phyloP scores from a whole-genome alignment of 2,888 invertebrate genomes.

The Ormyrus thymus region DNA sequence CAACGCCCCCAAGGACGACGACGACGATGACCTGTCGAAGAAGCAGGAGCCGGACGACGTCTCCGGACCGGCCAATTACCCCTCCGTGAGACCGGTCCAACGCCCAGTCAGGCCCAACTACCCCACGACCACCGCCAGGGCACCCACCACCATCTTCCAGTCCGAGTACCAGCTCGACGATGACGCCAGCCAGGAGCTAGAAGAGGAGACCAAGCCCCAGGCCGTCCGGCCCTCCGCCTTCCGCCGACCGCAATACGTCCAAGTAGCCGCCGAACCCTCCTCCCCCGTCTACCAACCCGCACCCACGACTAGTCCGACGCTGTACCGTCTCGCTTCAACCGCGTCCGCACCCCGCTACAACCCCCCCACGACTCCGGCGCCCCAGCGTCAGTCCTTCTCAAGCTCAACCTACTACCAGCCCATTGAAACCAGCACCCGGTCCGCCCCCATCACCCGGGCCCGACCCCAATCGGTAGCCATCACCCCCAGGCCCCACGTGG shows the following conservation, averaged over 20 bases:
- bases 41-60: slow-evolving; percentile 79
- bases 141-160: slow-evolving; percentile 84
- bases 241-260: slow-evolving; percentile 68
- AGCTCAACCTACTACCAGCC: slow-evolving; percentile 64
- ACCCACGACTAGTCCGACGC: slow-evolving; percentile 77
- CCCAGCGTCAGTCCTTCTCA: slow-evolving; percentile 70
- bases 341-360: slow-evolving; percentile 80
- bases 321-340: slow-evolving; percentile 76
- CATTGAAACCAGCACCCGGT: slow-evolving; percentile 67
- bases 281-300: slow-evolving; percentile 65
- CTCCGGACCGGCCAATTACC: slow-evolving; percentile 80
- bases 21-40: slow-evolving; percentile 75
- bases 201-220: slow-evolving; percentile 77
- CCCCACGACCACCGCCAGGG: slow-evolving; percentile 74
- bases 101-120: slow-evolving; percentile 75
- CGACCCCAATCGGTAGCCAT: slow-evolving; percentile 75
- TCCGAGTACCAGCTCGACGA: slow-evolving; percentile 79
- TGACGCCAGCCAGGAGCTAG: slow-evolving; percentile 79
- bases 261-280: slow-evolving; percentile 62
- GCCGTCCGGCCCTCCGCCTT: slow-evolving; percentile 71
- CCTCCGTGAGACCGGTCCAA: slow-evolving; percentile 75
- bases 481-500: slow-evolving; percentile 77
- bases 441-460: slow-evolving; percentile 61
- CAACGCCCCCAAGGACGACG: slow-evolving; percentile 84
- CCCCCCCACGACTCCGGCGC: slow-evolving; percentile 78